Percentiles rank a stretch among this genome's conserved stretches.
Conservation (phyloP, 1,140 invertebrate genomes). For the Theocolax elegans region DNA sequence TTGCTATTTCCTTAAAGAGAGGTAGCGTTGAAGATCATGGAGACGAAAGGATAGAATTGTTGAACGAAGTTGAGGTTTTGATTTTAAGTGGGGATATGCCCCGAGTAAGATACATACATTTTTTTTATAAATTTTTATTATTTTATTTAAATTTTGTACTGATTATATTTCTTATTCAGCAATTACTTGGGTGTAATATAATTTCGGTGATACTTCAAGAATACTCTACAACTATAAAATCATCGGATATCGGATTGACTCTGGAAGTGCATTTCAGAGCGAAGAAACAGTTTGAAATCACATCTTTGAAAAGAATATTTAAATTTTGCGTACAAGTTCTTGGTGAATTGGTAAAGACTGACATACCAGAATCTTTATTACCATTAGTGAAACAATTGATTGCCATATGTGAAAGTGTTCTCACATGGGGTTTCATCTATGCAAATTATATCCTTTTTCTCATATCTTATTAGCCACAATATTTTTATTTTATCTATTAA, state of each 20-base stretch:
- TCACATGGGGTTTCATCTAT: conserved; percentile 81
- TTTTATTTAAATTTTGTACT: conserved; percentile 3
- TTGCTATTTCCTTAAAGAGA: conserved; percentile 89
- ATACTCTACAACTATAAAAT: conserved; percentile 86
- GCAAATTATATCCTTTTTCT: conserved; percentile 75
- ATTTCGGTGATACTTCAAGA: conserved; percentile 87
- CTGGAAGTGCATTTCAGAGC: conserved; percentile 88
- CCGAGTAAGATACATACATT: conserved; percentile 72
- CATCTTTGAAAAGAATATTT: conserved; percentile 84
- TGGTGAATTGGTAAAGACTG: conserved; percentile 70
- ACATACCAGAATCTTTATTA: conserved; percentile 68
- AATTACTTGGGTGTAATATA: conserved; percentile 83
- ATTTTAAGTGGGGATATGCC: conserved; percentile 74
- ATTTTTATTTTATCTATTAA: no score
- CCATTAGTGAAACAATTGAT: conserved; percentile 75
- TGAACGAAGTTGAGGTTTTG: conserved; percentile 79
- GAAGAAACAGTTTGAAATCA: conserved; percentile 86
- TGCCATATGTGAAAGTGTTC: conserved; percentile 77
- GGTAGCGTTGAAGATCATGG: conserved; percentile 79
- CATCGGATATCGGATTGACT: conserved; percentile 84
- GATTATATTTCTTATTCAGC: conserved; percentile 64
- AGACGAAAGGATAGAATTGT: conserved; percentile 74
- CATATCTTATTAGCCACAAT: no score
- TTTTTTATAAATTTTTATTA: conserved; percentile 42
- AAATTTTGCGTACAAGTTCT: conserved; percentile 73